Evolutionary conservation across 2,797 vertebrate species (phyloP), one percentile per base, ranked within the genome.

Genomic region (Spheniscus humboldti): DNA sequence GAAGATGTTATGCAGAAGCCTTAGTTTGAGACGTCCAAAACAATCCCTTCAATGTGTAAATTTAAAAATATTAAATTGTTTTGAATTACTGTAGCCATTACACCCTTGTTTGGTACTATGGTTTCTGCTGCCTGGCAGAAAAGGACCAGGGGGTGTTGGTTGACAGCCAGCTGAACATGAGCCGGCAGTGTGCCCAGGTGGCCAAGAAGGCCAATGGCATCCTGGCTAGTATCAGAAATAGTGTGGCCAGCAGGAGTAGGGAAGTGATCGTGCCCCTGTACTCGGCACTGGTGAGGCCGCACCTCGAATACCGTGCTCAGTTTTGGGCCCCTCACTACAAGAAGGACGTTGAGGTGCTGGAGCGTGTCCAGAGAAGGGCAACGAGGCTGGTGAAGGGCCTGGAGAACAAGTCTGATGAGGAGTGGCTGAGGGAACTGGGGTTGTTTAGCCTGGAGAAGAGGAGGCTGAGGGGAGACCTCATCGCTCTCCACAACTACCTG

Each of bases 141-240:
- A 74, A 90, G 7, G 16, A 60, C 3, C 11, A 22, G 6, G 0
- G 3, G 3, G 7, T 31, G 9, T 6, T 69, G 11, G 6, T n/a
- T 0, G 1, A 59, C 25, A 71, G 14, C 2, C 0, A 2, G 6
- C 14, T 76, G 28, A 63, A 59, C 0, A 27, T 4, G 9, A 73
- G 22, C 35, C 33, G 14, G 1, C 1, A 16, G 4, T 14, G 43
- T 79, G 45, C 4, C 15, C 23, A 77, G 60, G 7, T 23, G 20
- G 23, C 18, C 59, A 64, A 78, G 41, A 19, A 24, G 24, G 13
- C 10, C 43, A 73, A 2, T 0, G 6, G 5, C 16, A 50, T 18
- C 28, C 24, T 55, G 50, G 1, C 7, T 1, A 39, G 11, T 12
- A 25, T 1, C 18, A 72, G n/a, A 2, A 76, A 9, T 2, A 2